A percentile compares a stretch with the other conserved stretches of the same genome.
These are phyloP conservation scores for Noctuana brunneofusca DNA, from an alignment of 2,888 invertebrate species.

Conservation along the genomic window DNA sequence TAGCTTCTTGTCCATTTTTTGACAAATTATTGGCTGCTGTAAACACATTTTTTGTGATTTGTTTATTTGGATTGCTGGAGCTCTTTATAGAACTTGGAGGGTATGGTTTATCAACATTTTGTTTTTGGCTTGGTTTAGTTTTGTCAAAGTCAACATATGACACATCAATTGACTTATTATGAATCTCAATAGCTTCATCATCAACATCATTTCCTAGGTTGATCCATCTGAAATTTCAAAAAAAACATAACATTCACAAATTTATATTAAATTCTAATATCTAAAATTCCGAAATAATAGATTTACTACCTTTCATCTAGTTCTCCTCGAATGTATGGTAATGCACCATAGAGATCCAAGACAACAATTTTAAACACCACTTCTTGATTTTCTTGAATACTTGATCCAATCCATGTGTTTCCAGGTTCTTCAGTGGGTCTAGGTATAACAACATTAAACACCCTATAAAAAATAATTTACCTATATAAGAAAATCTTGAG, in stretches of 20 bases:
- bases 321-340: conserved; percentile 86
- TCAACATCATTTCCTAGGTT: conserved; percentile 58
- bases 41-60: conserved; percentile 44
- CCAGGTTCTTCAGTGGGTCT: conserved; percentile 77
- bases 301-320: conserved; percentile 73
- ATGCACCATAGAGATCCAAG: conserved; percentile 81
- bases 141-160: conserved; percentile 73
- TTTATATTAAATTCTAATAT: too few species aligned
- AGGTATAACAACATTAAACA: conserved; percentile 88
- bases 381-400: conserved; percentile 83
- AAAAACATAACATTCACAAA: too few species aligned
- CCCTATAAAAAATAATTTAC: conserved; percentile 66
- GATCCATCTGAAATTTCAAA: conserved; percentile 52
- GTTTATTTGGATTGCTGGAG: conserved; percentile 40
- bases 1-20: conserved; percentile 42
- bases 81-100: conserved; percentile 43
- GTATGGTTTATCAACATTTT: conserved; percentile 52
- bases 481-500: too few species aligned
- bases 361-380: conserved; percentile 83
- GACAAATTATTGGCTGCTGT: conserved; percentile 24
- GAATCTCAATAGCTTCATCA: conserved; percentile 53
- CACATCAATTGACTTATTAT: conserved; percentile 54
- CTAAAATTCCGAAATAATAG: too few species aligned
- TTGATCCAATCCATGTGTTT: conserved; percentile 82
- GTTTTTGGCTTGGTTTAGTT: conserved; percentile 65